Base-by-base conservation (phyloP, 2,888 invertebrate genomes). In the Anthrax anthrax region DNA sequence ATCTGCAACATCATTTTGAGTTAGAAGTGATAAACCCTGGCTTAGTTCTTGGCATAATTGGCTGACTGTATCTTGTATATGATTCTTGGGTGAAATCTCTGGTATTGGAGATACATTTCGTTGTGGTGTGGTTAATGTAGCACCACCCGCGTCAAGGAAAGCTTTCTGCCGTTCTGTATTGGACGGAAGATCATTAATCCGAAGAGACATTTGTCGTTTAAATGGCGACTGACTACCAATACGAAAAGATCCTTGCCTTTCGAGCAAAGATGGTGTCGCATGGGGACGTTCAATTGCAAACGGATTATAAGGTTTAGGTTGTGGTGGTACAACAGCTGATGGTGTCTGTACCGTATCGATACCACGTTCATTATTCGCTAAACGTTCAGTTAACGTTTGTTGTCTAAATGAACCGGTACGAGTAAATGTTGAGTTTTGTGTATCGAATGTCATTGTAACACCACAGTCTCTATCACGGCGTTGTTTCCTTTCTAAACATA, bases 401-500 rank as follows among this genome's bases (percentile, higher is more conserved):
- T 87, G 86, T 50, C 94, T 74, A 70, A 96, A 96, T 45, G 92
- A 92, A 1, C 95, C 91, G 56, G 84, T 87, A 44, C 95, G 74
- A 6, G 92, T 92, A 67, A 96, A 96, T 41, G 91, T 89, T 43
- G 89, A 84, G 62, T 84, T 88, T 59, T 85, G 84, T 40, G 84
- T 78, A 64, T 91, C 91, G 61, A 89, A 90, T 60, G 85, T 87
- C 88, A 91, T 90, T 38, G 88, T 88, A 13, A 91, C 90, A 12
- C 86, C 85, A 64, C 89, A 90, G 67, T 97, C 96, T 66, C 94
- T 95, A 67, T 98, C 97, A 51, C 97, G 77, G 54, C 91, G 86
- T 69, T 97, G 95, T 69, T 98, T 99, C 60, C 92, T 80, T 66
- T 99, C 98, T 56, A 98, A 72, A 61, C 98, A 98, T 3, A 96